Conservation (phyloP, 2,113 vertebrate genomes). For the Phyllostomus discolor region DNA sequence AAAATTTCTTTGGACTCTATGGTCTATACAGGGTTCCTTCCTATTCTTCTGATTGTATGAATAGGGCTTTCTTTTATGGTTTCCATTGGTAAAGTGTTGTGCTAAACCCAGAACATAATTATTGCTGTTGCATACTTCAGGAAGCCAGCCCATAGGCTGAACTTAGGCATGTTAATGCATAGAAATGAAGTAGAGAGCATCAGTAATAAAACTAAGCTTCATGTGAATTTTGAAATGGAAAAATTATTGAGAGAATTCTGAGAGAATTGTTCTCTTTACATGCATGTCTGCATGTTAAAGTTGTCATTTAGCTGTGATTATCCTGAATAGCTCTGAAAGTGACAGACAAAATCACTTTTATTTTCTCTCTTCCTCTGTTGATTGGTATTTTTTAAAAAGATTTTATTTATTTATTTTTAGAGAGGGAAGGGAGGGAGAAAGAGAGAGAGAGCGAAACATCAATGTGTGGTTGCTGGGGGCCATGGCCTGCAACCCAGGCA, state of each 20-base stretch:
- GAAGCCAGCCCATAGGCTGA: not conserved
- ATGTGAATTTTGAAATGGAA: constrained; percentile 32
- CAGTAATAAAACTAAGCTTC: not conserved
- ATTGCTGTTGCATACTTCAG: not conserved
- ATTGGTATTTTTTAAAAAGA: not conserved
- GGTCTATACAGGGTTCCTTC: not conserved
- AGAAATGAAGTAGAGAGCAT: not conserved
- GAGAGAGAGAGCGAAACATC: no score
- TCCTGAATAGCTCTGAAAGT: constrained; percentile 1
- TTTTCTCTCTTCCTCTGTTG: not conserved
- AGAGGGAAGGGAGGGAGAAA: no score
- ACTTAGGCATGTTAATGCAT: not conserved
- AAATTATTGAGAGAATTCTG: constrained; percentile 7
- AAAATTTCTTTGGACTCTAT: not conserved
- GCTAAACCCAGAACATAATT: not conserved
- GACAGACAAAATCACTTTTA: not conserved
- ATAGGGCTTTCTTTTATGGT: constrained; percentile 6
- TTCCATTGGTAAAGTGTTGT: constrained; percentile 42
- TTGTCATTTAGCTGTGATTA: not conserved
- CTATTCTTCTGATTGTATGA: not conserved
- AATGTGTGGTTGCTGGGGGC: no score
- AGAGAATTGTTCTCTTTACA: not conserved
- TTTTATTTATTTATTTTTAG: no score
- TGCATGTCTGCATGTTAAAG: not conserved
- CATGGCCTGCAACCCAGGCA: no score